phyloP scores from a whole-genome alignment of 2,113 vertebrate species.

The Dipodomys spectabilis region DNA sequence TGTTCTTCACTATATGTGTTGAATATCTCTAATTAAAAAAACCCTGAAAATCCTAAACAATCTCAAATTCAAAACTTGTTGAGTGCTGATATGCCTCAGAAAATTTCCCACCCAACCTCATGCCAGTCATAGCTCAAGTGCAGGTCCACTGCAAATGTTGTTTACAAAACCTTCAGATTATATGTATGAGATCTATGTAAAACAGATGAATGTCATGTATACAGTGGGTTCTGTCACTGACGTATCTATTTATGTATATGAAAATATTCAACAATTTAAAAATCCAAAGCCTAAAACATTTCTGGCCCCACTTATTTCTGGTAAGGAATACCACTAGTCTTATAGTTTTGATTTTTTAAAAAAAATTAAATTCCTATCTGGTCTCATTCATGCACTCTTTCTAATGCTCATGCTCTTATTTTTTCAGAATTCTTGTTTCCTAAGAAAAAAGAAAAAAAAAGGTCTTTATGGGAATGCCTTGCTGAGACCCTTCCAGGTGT shows the following conservation, averaged over 20 bases:
- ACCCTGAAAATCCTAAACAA: background rate
- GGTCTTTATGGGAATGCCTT: too few relatives aligned
- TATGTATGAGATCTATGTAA: background rate
- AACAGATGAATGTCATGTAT: background rate
- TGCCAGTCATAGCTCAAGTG: background rate
- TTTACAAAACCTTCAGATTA: background rate
- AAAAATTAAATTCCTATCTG: background rate
- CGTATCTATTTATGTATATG: background rate
- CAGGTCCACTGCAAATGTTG: background rate
- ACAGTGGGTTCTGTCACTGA: background rate
- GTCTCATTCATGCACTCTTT: background rate
- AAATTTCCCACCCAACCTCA: background rate
- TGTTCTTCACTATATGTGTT: background rate
- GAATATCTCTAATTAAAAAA: background rate
- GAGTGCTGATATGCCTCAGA: background rate
- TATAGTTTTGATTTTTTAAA: background rate
- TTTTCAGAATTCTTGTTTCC: background rate
- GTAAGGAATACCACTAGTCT: background rate
- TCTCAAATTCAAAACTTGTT: background rate
- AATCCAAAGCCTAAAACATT: background rate
- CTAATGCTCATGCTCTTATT: background rate
- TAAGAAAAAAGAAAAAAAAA: too few relatives aligned
- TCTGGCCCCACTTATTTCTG: background rate
- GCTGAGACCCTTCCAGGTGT: background rate
- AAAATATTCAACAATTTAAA: background rate